Base-by-base conservation (phyloP, 2,888 invertebrate species). In the Ochropacha duplaris region DNA sequence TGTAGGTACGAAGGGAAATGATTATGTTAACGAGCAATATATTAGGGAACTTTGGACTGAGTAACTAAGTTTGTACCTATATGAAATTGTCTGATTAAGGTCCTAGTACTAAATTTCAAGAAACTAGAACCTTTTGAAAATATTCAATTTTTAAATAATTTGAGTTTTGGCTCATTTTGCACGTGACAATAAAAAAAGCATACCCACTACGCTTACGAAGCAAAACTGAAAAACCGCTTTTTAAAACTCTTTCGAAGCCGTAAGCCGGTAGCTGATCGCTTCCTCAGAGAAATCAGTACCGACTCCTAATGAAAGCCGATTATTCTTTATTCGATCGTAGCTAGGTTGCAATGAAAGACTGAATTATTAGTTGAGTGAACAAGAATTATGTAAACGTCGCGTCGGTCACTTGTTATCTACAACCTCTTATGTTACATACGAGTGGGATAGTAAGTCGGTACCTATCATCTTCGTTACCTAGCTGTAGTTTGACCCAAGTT, bases 271-370 rank as follows among this genome's bases (percentile, higher is more conserved):
- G 64, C 66, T 73, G 78, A 76, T 77, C 73, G 57, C 64, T 68
- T 64, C 67, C 66, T 76, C 68, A 61, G 76, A 78, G 78, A 78
- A 81, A 78, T 78, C 78, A 77, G 71, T 63, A 61, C 57, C 68
- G 70, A 71, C 64, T 72, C 71, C 71, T 79, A 79, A 81, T 78
- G 79, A 78, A 81, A 80, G 74, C 75, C 77, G 79, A 78, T 80
- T 82, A 81, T 79, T 78, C 75, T 67, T 73, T 64, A 71, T 74
- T 71, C 68, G 73, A 74, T 71, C 62, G 51, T 34, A 6, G 52
- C 52, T 4, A 31, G 24, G 50, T 24, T 50, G 12, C 14, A 24
- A 16, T 50, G n/a, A 50, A 50, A 19, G 16, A n/a, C 44, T 44
- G 19, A 19, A 44, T n/a, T 44, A n/a, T 19, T 44, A 19, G n/a